phyloP scores from a whole-genome alignment of 2,888 invertebrate genomes.

The Aphidius colemani region DNA sequence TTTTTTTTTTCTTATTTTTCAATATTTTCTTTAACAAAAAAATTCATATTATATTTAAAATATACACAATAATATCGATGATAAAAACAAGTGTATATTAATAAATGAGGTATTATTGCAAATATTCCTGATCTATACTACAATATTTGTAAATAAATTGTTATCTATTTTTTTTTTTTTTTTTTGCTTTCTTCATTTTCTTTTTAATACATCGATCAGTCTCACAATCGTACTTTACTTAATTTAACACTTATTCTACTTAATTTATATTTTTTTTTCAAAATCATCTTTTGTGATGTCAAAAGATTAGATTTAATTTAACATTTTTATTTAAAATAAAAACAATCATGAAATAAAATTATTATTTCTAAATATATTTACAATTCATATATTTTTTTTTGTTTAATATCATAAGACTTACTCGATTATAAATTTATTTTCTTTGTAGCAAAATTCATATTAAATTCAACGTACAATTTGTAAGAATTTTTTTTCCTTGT shows the following conservation, averaged over 20 bases:
- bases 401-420: conserved; percentile 3
- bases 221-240: conserved; percentile 53
- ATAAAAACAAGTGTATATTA: conserved; percentile 21
- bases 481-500: too few species aligned
- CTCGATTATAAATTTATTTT: conserved; percentile 20
- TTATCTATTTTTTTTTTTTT: conserved; percentile 44
- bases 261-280: conserved; percentile 18
- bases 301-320: conserved; percentile 22
- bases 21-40: conserved; percentile 36
- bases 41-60: conserved; percentile 28
- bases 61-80: conserved; percentile 24
- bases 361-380: conserved; percentile 15
- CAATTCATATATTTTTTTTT: conserved; percentile 22
- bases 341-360: conserved; percentile 24
- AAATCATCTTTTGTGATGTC: conserved; percentile 37
- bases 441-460: conserved; percentile 27
- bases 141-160: conserved; percentile 49
- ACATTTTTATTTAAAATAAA: conserved; percentile 18
- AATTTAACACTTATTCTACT: conserved; percentile 23
- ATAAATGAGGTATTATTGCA: conserved; percentile 31
- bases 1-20: conserved; percentile 27
- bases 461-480: neutral
- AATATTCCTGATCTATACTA: conserved; percentile 29
- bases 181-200: conserved; percentile 52
- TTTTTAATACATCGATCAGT: conserved; percentile 59